Percentiles rank a stretch among this genome's conserved stretches.
These are phyloP conservation scores for Temnothorax nylanderi DNA, from an alignment of 1,140 invertebrate genomes.

Conservation along the genomic window DNA sequence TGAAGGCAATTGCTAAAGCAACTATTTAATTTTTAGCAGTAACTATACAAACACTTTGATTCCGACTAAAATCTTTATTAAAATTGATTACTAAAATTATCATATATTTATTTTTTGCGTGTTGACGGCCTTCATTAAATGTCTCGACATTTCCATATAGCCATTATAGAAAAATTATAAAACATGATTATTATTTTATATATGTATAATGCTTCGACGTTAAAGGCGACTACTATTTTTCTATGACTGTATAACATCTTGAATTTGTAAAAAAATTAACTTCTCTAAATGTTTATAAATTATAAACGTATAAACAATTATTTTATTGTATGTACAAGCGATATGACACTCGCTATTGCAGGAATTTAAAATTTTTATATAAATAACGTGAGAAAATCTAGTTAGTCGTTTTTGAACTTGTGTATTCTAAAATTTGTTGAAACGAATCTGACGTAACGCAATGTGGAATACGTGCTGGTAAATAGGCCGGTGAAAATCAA, in stretches of 20 bases:
- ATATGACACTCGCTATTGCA: background rate
- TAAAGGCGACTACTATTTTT: background rate
- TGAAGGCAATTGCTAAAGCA: background rate
- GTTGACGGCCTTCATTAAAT: background rate
- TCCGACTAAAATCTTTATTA: background rate
- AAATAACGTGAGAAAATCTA: background rate
- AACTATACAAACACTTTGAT: background rate
- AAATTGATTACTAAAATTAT: background rate
- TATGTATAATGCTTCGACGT: background rate
- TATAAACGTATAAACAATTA: background rate
- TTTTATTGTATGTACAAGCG: background rate
- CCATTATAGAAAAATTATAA: background rate
- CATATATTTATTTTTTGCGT: background rate
- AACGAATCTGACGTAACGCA: background rate
- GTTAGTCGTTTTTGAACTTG: background rate
- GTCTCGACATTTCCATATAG: background rate
- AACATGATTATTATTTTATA: background rate
- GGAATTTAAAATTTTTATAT: background rate
- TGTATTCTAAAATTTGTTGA: background rate
- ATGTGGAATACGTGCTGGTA: background rate
- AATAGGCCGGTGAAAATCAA: slow-evolving; percentile 48
- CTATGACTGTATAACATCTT: background rate
- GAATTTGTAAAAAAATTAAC: background rate
- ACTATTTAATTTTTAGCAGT: background rate
- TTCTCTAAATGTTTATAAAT: background rate